Conservation (phyloP, 2,113 vertebrate genomes). For the Lontra canadensis region DNA sequence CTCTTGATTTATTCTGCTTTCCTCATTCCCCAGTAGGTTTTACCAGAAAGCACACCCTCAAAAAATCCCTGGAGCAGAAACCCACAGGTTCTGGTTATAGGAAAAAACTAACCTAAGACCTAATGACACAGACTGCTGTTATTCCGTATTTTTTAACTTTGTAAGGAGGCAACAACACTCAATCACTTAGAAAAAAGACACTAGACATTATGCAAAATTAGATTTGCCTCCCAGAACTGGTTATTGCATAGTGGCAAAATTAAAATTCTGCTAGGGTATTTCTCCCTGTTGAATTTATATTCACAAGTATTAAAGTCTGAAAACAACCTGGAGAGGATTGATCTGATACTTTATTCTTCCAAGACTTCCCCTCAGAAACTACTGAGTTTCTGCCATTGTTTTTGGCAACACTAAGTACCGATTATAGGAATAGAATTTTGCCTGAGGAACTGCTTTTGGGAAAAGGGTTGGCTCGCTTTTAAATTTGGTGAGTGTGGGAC, state of each 20-base stretch:
- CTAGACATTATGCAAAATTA: background rate
- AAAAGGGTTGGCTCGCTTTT: conserved; percentile 12
- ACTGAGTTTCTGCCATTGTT: background rate
- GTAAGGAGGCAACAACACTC: background rate
- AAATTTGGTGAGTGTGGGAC: background rate
- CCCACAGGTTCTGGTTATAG: background rate
- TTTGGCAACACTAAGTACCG: conserved; percentile 18
- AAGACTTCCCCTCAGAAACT: background rate
- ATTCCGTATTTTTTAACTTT: background rate
- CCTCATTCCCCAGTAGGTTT: background rate
- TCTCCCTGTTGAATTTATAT: conserved; percentile 30
- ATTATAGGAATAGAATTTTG: conserved; percentile 22
- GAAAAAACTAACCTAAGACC: background rate
- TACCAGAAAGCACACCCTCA: background rate
- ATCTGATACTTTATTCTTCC: conserved; percentile 24
- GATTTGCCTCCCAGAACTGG: conserved; percentile 9
- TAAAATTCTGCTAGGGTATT: conserved; percentile 46
- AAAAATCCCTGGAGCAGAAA: background rate
- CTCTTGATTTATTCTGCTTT: background rate
- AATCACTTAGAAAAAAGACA: background rate
- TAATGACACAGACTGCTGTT: background rate
- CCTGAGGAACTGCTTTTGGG: background rate
- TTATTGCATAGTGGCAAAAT: conserved; percentile 34
- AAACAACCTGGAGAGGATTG: background rate
- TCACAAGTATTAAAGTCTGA: conserved; percentile 10